Base-by-base conservation (phyloP, 2,113 vertebrate species). In the Burhinus oedicnemus region DNA sequence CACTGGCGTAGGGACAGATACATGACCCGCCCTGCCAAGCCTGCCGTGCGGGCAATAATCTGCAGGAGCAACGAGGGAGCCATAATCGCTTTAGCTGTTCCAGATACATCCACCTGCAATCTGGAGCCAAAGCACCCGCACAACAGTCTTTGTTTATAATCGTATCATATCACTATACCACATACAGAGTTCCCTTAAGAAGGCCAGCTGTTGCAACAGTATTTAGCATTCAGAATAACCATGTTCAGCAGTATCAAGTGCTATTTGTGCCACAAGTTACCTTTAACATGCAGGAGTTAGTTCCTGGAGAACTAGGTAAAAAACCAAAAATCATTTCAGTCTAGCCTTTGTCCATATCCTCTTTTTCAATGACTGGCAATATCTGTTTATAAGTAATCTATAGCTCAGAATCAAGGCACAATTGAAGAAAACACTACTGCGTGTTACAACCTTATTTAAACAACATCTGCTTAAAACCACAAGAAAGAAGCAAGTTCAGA, bases 61-160 rank as follows among this genome's bases (percentile, higher is more conserved):
- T 44, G 52, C 77, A 69, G 84, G 80, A 84, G 81, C 25, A 47
- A 58, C 71, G 79, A 83, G 87, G 60, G 54, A 95, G 49, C 66
- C 4, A 3, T 93, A 95, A 96, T 94, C 66, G 12, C 70, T 91
- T 93, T 8, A 95, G 84, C 84, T 77, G 57, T 17, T 88, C 74
- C 54, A 76, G 66, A 94, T 47, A 69, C 26, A 69, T 36, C 57
- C 57, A 29, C 47, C 14, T 38, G 61, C 47, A 72, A 52, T 8
- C 27, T 30, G 36, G 49, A 89, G 83, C 58, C 61, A 52, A 71
- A 90, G 71, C 57, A 88, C 3, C 2, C 1, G 47, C 61, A 52
- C 70, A 32, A 34, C 4, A 42, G 62, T 5, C 38, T 66, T 23
- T 58, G 32, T 60, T 78, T 60, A 2, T 11, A 72, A 19, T 11